A percentile compares a stretch with the other conserved stretches of the same genome.
Evolutionary conservation across 2,797 vertebrate genomes (phyloP).

Genomic region (Sebastes flavidus): DNA sequence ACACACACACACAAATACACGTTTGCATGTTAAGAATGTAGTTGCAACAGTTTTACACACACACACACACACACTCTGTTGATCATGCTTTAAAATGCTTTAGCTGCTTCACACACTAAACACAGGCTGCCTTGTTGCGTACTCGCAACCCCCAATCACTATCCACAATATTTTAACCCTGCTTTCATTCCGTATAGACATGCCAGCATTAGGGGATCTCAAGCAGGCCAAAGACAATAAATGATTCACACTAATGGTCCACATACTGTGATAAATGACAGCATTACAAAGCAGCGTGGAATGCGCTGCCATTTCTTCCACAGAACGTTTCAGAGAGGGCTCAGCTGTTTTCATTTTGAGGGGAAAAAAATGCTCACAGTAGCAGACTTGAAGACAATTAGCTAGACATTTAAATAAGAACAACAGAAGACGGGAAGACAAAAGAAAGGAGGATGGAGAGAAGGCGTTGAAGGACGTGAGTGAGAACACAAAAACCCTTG

Average conservation of each 20-base stretch:
- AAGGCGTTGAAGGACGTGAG: neutral
- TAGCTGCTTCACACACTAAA: conserved; percentile 16
- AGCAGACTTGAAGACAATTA: conserved; percentile 42
- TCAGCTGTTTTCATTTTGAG: conserved; percentile 46
- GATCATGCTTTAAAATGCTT: conserved; percentile 5
- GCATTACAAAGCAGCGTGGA: conserved; percentile 67
- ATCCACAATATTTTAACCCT: conserved; percentile 37
- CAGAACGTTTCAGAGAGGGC: conserved; percentile 26
- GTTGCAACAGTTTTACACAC: neutral
- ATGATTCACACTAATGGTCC: conserved; percentile 70
- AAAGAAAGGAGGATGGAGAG: neutral
- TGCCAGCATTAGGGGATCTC: conserved; percentile 45
- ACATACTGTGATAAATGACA: conserved; percentile 71
- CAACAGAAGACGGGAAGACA: conserved; percentile 12
- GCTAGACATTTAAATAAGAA: conserved; percentile 37
- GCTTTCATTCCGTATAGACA: conserved; percentile 41
- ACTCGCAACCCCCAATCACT: conserved; percentile 14
- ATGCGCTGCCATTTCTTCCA: conserved; percentile 51
- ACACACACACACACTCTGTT: neutral
- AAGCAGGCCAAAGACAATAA: conserved; percentile 72
- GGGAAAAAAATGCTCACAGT: conserved; percentile 17
- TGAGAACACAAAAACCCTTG: neutral
- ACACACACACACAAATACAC: neutral
- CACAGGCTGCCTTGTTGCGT: conserved; percentile 35
- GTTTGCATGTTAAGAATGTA: neutral